These are phyloP conservation scores for Pseudanteris insignis DNA, from an alignment of 2,888 invertebrate species.

Conservation along the genomic window DNA sequence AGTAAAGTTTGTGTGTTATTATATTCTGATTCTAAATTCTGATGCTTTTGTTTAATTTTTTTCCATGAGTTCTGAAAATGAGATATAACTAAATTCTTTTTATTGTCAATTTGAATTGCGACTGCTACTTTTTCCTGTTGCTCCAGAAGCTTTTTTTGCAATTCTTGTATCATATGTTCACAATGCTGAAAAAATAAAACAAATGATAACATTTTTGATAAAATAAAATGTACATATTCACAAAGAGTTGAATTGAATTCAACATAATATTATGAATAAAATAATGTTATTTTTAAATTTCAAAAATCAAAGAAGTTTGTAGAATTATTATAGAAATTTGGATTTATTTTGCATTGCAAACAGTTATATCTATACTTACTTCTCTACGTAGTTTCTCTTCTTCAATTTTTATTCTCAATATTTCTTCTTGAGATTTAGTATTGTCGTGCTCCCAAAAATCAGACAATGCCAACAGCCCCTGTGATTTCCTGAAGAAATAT, in stretches of 20 bases:
- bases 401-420: constrained; percentile 70
- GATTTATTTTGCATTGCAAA: too few species aligned
- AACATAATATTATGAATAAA: too few species aligned
- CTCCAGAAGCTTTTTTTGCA: constrained; percentile 78
- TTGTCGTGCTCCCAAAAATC: constrained; percentile 73
- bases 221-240: too few species aligned
- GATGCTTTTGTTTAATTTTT: constrained; percentile 66
- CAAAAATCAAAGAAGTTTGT: too few species aligned
- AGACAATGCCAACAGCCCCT: constrained; percentile 69
- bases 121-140: constrained; percentile 83
- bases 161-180: constrained; percentile 78
- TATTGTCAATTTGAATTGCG: constrained; percentile 79
- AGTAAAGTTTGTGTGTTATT: constrained; percentile 63
- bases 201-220: too few species aligned
- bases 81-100: constrained; percentile 76
- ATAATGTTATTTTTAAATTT: too few species aligned
- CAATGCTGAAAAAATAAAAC: constrained; percentile 70
- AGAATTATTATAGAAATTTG: too few species aligned
- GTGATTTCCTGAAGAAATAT: constrained; percentile 45
- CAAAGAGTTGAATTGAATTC: too few species aligned
- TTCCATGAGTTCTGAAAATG: constrained; percentile 75
- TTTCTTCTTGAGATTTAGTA: constrained; percentile 60
- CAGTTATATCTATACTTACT: constrained; percentile 70
- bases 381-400: constrained; percentile 81
- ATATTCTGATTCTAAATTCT: constrained; percentile 62